These are phyloP conservation scores for Solenopsis fugax DNA, from an alignment of 1,140 invertebrate genomes.

Conservation along the genomic window DNA sequence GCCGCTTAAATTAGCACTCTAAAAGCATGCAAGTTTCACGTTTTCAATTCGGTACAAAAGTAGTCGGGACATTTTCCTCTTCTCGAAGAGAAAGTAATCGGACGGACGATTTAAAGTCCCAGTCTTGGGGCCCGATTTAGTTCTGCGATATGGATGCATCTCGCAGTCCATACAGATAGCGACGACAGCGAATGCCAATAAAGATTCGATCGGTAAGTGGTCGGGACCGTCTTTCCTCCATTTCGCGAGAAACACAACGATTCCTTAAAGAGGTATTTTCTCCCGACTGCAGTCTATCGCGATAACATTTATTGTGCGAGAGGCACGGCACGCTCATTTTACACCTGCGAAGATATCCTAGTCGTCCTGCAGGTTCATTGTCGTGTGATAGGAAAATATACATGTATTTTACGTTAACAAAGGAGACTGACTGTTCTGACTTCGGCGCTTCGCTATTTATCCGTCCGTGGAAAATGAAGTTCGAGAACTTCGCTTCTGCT, in stretches of 20 bases:
- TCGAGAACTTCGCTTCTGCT: background rate
- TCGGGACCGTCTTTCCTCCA: slow-evolving; percentile 16
- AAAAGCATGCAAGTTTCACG: background rate
- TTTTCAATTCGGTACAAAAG: background rate
- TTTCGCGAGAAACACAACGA: slow-evolving; percentile 49
- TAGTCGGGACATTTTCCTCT: background rate
- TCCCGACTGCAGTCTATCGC: slow-evolving; percentile 7
- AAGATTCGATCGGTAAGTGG: slow-evolving; percentile 48
- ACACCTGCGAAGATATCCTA: background rate
- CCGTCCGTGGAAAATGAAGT: slow-evolving; percentile 3
- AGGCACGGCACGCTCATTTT: slow-evolving; percentile 42
- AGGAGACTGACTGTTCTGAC: background rate
- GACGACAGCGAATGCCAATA: background rate
- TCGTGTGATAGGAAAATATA: background rate
- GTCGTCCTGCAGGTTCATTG: slow-evolving; percentile 20
- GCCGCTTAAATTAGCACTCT: background rate
- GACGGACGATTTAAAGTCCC: background rate
- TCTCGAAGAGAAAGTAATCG: background rate
- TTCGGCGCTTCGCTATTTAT: slow-evolving; percentile 17
- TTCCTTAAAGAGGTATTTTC: slow-evolving; percentile 19
- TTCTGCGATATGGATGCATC: background rate
- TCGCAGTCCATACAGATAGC: background rate
- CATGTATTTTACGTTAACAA: slow-evolving; percentile 17
- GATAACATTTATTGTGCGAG: slow-evolving; percentile 65
- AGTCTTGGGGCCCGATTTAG: background rate